Conservation (phyloP, 2,113 vertebrate species). For the Syngnathus floridae region DNA sequence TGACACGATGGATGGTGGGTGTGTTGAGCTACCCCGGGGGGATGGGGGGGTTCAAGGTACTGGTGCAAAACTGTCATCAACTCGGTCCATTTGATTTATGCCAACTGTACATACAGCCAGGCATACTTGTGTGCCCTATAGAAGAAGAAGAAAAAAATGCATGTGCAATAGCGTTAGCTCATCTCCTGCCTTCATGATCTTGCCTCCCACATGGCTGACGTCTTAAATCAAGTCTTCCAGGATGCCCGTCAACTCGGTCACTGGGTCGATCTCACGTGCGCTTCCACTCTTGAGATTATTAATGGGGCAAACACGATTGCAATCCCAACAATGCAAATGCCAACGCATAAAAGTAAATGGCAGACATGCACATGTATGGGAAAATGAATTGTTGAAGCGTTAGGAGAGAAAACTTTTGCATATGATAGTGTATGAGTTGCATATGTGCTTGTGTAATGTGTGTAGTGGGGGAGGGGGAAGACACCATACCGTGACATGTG, state of each 20-base stretch:
- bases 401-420: slow-evolving; percentile 6
- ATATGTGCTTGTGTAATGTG: neutral
- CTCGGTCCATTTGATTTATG: no score
- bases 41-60: slow-evolving; percentile 7
- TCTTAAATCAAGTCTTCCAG: slow-evolving; percentile 43
- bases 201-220: slow-evolving; percentile 41
- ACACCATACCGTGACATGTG: neutral
- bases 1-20: neutral
- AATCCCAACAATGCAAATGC: slow-evolving; percentile 1
- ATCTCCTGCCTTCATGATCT: no score
- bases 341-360: neutral
- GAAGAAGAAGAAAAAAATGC: no score
- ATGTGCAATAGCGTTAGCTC: no score
- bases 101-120: no score
- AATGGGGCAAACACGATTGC: neutral
- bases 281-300: neutral
- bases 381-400: neutral
- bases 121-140: no score
- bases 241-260: slow-evolving; percentile 20
- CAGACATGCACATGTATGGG: neutral
- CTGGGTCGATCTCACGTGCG: slow-evolving; percentile 25
- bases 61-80: no score
- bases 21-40: slow-evolving; percentile 22
- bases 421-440: neutral
- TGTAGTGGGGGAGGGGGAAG: slow-evolving; percentile 21